Conservation (phyloP, 2,113 vertebrate species). For the Thermophis baileyi region DNA sequence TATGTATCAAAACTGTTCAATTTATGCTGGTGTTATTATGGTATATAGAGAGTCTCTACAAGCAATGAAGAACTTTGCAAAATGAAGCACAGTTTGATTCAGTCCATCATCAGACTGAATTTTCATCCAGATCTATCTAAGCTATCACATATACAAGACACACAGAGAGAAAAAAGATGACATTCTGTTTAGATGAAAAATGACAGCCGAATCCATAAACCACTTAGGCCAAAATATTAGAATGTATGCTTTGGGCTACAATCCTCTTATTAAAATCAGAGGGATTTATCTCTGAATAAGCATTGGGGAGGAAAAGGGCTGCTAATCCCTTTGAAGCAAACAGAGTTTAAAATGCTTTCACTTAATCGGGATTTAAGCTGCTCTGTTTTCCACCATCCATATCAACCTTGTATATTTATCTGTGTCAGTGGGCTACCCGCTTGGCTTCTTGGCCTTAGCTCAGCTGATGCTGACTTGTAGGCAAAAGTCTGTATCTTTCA, state of each 20-base stretch:
- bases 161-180: background rate
- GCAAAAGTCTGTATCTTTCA: background rate
- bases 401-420: background rate
- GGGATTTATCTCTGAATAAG: background rate
- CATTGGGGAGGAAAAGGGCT: background rate
- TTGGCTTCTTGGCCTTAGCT: rapidly evolving
- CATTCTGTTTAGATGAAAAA: background rate
- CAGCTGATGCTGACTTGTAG: background rate
- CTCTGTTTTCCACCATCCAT: background rate
- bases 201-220: background rate
- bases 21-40: background rate
- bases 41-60: background rate
- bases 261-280: background rate
- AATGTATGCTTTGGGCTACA: background rate
- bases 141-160: background rate
- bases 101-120: background rate
- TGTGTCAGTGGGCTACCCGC: background rate
- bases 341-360: background rate
- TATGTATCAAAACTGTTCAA: background rate
- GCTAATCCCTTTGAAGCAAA: background rate
- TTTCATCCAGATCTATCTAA: background rate
- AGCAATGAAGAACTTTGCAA: background rate
- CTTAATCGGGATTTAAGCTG: background rate
- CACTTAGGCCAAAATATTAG: background rate
- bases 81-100: background rate